A percentile compares a stretch with the other conserved stretches of the same genome.
These are phyloP conservation scores for Eospalax fontanierii DNA, from an alignment of 2,797 vertebrate species.

Conservation along the genomic window DNA sequence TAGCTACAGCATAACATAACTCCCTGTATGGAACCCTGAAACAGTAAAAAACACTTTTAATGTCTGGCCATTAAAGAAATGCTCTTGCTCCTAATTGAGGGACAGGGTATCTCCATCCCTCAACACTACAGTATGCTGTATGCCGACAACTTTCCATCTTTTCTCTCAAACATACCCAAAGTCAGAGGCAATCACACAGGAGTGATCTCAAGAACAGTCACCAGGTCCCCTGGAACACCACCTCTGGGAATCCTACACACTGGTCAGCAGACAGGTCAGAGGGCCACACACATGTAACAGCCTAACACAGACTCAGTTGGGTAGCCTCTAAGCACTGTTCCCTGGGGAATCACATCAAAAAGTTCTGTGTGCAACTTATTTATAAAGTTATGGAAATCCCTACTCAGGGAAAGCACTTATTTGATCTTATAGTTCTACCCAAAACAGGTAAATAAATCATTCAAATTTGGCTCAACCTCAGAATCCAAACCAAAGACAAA, in stretches of 20 bases:
- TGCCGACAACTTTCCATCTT: neutral
- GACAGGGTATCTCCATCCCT: neutral
- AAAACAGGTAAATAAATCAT: neutral
- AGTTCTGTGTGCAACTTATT: neutral
- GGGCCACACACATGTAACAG: fast-evolving
- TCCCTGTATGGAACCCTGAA: neutral
- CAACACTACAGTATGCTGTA: neutral
- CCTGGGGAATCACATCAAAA: neutral
- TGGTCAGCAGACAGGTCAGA: no score
- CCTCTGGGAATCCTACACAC: neutral
- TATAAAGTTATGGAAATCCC: neutral
- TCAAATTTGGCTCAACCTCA: neutral
- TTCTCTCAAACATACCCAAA: neutral
- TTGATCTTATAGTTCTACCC: neutral
- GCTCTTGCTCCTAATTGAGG: neutral
- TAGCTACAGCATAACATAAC: conserved; percentile 3
- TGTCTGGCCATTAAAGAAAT: conserved; percentile 2
- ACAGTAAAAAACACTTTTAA: conserved; percentile 37
- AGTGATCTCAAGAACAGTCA: no score
- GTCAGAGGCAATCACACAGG: neutral
- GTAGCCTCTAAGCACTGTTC: neutral
- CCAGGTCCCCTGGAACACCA: neutral
- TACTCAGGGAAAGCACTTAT: neutral
- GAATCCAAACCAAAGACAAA: neutral
- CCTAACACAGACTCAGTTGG: neutral